These are phyloP conservation scores for Nebria salina DNA, from an alignment of 2,888 invertebrate genomes.

Conservation along the genomic window DNA sequence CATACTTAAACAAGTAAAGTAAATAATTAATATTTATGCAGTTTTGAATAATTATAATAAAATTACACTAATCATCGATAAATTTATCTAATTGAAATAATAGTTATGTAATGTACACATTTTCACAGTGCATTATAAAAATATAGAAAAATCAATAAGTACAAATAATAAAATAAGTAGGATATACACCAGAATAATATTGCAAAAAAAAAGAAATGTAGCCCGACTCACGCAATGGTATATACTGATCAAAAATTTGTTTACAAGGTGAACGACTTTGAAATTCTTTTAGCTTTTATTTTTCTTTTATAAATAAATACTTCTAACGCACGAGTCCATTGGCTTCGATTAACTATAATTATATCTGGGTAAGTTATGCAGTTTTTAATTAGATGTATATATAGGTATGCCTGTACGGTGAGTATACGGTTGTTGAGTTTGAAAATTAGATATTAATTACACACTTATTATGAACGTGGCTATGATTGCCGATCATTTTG, in stretches of 20 bases:
- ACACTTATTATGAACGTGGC: conserved; percentile 28
- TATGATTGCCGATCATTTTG: conserved; percentile 26
- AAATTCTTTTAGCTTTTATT: not conserved
- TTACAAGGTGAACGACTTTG: conserved; percentile 18
- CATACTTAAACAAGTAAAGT: no score
- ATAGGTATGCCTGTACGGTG: not conserved
- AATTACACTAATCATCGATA: no score
- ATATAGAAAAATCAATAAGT: no score
- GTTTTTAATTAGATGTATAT: conserved; percentile 37
- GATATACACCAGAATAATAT: no score
- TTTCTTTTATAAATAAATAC: conserved; percentile 9
- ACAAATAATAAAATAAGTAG: no score
- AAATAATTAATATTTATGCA: no score
- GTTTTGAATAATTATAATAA: no score
- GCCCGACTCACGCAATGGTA: not conserved
- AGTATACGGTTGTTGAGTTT: conserved; percentile 34
- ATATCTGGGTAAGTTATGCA: conserved; percentile 29
- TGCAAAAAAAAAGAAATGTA: not conserved
- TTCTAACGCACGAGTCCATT: conserved; percentile 18
- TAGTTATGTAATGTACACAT: no score
- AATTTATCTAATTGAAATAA: no score
- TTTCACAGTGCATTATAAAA: no score
- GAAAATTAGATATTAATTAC: conserved; percentile 42
- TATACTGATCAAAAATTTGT: not conserved
- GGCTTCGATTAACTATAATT: conserved; percentile 32